These are phyloP conservation scores for Silurus glanis DNA, from an alignment of 2,113 vertebrate species.

Conservation along the genomic window DNA sequence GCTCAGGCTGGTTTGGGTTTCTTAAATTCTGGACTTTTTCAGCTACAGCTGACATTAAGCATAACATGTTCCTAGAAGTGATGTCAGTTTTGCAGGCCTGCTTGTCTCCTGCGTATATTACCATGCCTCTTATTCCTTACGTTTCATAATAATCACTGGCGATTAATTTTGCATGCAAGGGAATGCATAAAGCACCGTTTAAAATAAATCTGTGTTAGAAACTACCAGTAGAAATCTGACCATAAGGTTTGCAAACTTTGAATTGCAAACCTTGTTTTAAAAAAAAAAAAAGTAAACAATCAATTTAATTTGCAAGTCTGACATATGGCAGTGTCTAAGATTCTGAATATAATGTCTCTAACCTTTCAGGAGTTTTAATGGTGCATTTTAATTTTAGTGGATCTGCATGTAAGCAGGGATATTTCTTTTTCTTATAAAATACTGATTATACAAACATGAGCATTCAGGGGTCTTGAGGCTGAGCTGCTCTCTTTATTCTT, in stretches of 20 bases:
- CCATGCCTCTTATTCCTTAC: slow-evolving; percentile 59
- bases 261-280: background rate
- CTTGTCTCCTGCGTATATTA: slow-evolving; percentile 44
- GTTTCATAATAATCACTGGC: slow-evolving; percentile 74
- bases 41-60: slow-evolving; percentile 67
- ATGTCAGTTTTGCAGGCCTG: slow-evolving; percentile 42
- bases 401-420: slow-evolving; percentile 57
- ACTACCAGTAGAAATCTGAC: slow-evolving; percentile 26
- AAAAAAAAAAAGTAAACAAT: background rate
- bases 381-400: slow-evolving; percentile 38
- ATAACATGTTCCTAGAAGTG: slow-evolving; percentile 61
- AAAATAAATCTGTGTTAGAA: slow-evolving; percentile 32
- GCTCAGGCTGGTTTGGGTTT: slow-evolving; percentile 56
- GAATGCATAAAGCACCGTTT: slow-evolving; percentile 61
- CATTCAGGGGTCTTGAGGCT: slow-evolving; percentile 67
- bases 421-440: slow-evolving; percentile 59
- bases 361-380: slow-evolving; percentile 4
- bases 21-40: slow-evolving; percentile 61
- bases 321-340: background rate
- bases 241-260: background rate
- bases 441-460: slow-evolving; percentile 76
- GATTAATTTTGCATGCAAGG: slow-evolving; percentile 82
- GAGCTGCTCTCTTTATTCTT: slow-evolving; percentile 39
- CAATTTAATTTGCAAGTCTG: too few species aligned
- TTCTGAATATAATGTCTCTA: slow-evolving; percentile 2